Evolutionary conservation across 2,888 invertebrate genomes (phyloP), one percentile per base, ranked within the genome.

Genomic region (Rhopalosiphum nymphaeae): DNA sequence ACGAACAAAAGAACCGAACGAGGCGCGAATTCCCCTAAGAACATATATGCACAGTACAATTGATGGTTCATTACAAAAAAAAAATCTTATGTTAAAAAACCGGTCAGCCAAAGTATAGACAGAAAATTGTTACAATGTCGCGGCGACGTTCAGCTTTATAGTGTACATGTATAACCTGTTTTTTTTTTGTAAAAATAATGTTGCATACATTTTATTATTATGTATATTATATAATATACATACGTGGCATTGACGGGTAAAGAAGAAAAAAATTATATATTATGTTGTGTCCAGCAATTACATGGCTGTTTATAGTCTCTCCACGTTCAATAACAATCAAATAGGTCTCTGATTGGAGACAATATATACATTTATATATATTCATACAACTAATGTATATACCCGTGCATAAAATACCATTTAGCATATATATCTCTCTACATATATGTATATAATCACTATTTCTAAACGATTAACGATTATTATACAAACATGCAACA

Each of bases 51-150:
- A 57, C 21, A 26, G 84, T 61, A 86, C 94, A 91, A 94, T 94
- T 90, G 94, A 94, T 67, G 44, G 90, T 67, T 36, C 91, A 61
- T 93, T 91, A 61, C 53, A 42, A 57, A 56, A 78, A 90, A 89
- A 92, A 78, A 92, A 86, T 85, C 67, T 93, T 56, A 90, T 91
- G 94, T 94, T 94, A 90, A 94, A 94, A 91, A 94, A 94, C 94
- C 94, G 94, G 94, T 94, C 94, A 49, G 67, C 86, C 36, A 49
- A 90, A 93, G 84, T 89, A 57, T 88, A 85, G 85, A 86, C 46
- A 90, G 94, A 94, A 94, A 94, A 94, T 94, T 94, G 94, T 91
- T 94, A 94, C 94, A 91, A 94, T 94, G 94, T 94, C 94, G 94
- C 86, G 42, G 92, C 85, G 61, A n/a, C 89, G 46, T 53, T 91